Conservation (phyloP, 2,113 vertebrate species). For the Pseudopipra pipra region DNA sequence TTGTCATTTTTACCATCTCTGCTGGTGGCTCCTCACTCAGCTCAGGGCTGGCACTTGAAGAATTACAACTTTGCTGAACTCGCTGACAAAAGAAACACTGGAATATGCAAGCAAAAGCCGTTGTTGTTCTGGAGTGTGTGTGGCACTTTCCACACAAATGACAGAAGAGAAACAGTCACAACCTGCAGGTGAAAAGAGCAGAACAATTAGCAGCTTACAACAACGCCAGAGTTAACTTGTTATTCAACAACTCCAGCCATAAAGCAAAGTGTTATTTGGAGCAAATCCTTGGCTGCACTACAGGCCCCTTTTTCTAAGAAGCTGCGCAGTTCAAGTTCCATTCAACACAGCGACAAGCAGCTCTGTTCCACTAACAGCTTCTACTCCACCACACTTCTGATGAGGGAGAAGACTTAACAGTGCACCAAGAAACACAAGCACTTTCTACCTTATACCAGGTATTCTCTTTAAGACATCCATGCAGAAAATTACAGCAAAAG, state of each 20-base stretch:
- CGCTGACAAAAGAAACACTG: conserved; percentile 96
- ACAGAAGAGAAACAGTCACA: conserved; percentile 83
- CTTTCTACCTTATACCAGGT: background rate
- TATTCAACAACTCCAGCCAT: background rate
- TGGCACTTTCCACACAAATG: conserved; percentile 91
- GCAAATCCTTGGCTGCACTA: background rate
- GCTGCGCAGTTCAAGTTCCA: background rate
- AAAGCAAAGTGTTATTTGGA: background rate
- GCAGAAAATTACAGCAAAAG: background rate
- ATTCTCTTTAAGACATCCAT: background rate
- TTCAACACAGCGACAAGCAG: background rate
- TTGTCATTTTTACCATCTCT: conserved; percentile 99
- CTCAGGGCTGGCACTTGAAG: conserved; percentile 88
- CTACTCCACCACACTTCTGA: background rate
- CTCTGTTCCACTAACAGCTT: background rate
- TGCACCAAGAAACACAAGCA: background rate
- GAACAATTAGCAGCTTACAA: background rate
- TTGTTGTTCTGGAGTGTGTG: conserved; percentile 89
- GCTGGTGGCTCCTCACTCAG: conserved; percentile 82
- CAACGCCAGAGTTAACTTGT: background rate
- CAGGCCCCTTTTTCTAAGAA: background rate
- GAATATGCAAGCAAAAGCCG: conserved; percentile 95
- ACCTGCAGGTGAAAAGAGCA: conserved; percentile 76
- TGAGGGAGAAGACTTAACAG: background rate
- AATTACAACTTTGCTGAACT: conserved; percentile 88